These are phyloP conservation scores for Busseola fusca DNA, from an alignment of 2,888 invertebrate species.

Conservation along the genomic window DNA sequence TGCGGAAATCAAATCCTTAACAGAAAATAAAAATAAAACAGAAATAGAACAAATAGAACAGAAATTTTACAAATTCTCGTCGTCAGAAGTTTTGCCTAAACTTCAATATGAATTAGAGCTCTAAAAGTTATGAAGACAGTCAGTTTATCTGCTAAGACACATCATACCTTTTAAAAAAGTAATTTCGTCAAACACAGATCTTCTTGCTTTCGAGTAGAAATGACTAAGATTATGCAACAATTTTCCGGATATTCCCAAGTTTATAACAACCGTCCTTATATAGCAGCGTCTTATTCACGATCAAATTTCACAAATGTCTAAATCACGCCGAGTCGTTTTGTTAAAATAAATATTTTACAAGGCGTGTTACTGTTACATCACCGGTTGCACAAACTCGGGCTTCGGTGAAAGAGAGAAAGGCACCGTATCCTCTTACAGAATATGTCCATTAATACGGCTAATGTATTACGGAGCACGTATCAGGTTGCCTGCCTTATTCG, in stretches of 20 bases:
- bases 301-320: constrained; percentile 35
- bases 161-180: neutral
- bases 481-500: constrained; percentile 4
- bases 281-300: constrained; percentile 15
- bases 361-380: constrained; percentile 50
- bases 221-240: constrained; percentile 17
- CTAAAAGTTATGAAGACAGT: neutral
- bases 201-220: neutral
- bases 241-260: neutral
- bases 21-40: too few species aligned
- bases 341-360: constrained; percentile 48
- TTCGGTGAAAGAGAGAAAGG: constrained; percentile 52
- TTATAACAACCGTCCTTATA: neutral
- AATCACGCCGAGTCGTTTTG: constrained; percentile 26
- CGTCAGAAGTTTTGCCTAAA: neutral
- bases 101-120: neutral
- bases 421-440: constrained; percentile 43
- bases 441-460: constrained; percentile 18
- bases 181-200: neutral
- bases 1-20: too few species aligned
- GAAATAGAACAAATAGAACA: too few species aligned
- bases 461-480: constrained; percentile 32
- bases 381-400: constrained; percentile 26
- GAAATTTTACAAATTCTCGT: too few species aligned
- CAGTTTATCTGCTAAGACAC: neutral